Evolutionary conservation across 2,113 vertebrate species (phyloP).

Genomic region (Eulemur rufifrons): DNA sequence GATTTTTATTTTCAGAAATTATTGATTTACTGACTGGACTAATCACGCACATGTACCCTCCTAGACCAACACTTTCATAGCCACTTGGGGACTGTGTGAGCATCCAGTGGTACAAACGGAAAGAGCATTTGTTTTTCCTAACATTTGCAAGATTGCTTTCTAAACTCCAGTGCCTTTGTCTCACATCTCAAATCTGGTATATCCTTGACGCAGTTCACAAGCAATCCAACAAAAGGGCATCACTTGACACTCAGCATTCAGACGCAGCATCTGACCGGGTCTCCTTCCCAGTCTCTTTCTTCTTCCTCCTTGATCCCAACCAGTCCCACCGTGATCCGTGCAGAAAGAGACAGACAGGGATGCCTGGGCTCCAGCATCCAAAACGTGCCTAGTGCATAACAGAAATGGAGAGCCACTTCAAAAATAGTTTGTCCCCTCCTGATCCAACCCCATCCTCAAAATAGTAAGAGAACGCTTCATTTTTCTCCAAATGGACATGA

Average conservation of each 20-base stretch:
- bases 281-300: background rate
- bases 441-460: too few relatives aligned
- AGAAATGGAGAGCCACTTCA: background rate
- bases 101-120: background rate
- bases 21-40: background rate
- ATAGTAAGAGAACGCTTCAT: background rate
- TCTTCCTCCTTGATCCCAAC: rapidly evolving
- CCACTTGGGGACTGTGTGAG: background rate
- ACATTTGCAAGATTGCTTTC: background rate
- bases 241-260: too few relatives aligned
- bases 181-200: background rate
- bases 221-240: background rate
- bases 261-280: background rate
- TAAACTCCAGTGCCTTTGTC: background rate
- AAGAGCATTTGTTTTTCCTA: background rate
- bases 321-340: background rate
- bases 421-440: background rate
- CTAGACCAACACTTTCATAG: rapidly evolving
- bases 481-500: background rate
- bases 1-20: background rate
- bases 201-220: background rate
- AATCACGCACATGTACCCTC: too few relatives aligned
- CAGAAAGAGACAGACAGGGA: background rate
- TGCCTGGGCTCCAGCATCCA: background rate
- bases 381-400: too few relatives aligned